A percentile compares a stretch with the other conserved stretches of the same genome.
Evolutionary conservation across 2,888 invertebrate species (phyloP).

Genomic region (Chrysolina haemoptera): DNA sequence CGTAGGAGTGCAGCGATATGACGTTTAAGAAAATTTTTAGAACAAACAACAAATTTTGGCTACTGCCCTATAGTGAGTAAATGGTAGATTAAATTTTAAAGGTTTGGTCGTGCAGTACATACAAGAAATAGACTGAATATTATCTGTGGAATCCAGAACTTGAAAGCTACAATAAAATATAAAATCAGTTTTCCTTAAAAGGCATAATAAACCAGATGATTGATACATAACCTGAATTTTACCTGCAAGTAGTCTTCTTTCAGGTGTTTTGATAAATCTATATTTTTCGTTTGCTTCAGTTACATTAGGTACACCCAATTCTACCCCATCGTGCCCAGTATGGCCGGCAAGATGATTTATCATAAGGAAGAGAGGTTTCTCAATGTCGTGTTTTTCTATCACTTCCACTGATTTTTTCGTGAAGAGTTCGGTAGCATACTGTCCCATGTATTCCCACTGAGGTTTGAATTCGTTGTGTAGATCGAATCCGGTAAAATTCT

Average conservation of each 20-base stretch:
- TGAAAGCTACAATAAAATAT: too few relatives aligned
- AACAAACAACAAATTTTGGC: too few relatives aligned
- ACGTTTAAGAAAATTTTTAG: too few relatives aligned
- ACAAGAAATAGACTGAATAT: too few relatives aligned
- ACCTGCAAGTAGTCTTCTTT: constrained; percentile 82
- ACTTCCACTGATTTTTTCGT: constrained; percentile 77
- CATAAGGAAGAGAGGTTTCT: constrained; percentile 82
- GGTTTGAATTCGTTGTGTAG: constrained; percentile 66
- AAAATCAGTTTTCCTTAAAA: too few relatives aligned
- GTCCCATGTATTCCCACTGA: constrained; percentile 72
- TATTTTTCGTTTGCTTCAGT: constrained; percentile 76
- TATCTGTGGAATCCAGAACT: too few relatives aligned
- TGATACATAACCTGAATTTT: constrained; percentile 38
- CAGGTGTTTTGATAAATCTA: constrained; percentile 76
- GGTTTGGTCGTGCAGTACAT: too few relatives aligned
- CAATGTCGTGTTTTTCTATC: constrained; percentile 74
- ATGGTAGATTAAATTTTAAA: too few relatives aligned
- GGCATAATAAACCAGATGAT: too few relatives aligned
- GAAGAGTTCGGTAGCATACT: constrained; percentile 82
- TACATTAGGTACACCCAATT: constrained; percentile 78
- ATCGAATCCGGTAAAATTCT: constrained; percentile 70
- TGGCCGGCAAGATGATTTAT: constrained; percentile 80
- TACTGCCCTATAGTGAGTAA: too few relatives aligned
- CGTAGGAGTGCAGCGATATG: too few relatives aligned
- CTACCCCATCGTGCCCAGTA: constrained; percentile 72